Evolutionary conservation across 2,888 invertebrate genomes (phyloP).

Genomic region (Asteroscopus sphinx): DNA sequence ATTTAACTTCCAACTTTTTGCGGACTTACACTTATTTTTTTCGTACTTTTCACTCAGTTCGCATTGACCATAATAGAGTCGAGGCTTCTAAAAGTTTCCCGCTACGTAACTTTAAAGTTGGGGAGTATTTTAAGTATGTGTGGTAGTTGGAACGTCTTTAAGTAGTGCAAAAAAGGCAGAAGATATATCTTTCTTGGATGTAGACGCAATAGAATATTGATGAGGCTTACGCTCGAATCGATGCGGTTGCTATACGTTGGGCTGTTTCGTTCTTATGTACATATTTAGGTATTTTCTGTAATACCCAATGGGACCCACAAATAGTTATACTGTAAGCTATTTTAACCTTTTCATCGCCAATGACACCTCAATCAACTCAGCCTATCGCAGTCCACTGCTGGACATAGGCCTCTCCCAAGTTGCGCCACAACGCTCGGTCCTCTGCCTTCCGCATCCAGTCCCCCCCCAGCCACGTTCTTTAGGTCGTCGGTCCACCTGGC

Average conservation of each 20-base stretch:
- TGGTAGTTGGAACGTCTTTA: conserved; percentile 55
- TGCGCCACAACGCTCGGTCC: no score
- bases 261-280: conserved; percentile 52
- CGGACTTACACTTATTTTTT: conserved; percentile 68
- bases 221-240: conserved; percentile 50
- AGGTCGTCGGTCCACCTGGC: no score
- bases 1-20: conserved; percentile 77
- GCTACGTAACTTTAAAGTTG: conserved; percentile 68
- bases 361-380: no score
- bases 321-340: conserved; percentile 4
- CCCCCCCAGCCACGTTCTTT: no score
- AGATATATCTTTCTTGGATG: conserved; percentile 51
- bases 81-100: conserved; percentile 68
- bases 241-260: conserved; percentile 27
- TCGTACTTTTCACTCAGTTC: conserved; percentile 67
- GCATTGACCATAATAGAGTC: conserved; percentile 76
- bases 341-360: no score
- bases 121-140: conserved; percentile 71
- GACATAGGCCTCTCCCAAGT: no score
- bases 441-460: no score
- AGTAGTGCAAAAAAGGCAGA: conserved; percentile 55
- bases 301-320: conserved; percentile 36
- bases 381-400: no score
- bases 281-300: conserved; percentile 55
- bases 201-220: conserved; percentile 59